These are phyloP conservation scores for Conistra vaccinii DNA, from an alignment of 2,888 invertebrate species.

Conservation along the genomic window DNA sequence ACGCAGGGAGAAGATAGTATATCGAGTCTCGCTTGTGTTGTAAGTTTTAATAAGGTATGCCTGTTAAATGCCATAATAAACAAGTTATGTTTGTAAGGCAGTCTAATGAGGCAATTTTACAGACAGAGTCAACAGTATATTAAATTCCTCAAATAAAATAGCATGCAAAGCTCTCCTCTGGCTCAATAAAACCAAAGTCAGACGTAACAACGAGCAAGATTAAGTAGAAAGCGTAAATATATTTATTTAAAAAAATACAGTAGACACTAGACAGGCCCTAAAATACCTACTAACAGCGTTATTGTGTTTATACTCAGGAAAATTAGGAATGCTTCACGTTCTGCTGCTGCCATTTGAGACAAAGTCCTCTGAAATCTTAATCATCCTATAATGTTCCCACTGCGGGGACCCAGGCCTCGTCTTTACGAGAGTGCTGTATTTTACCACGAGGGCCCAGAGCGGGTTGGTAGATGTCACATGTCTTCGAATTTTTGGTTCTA, in stretches of 20 bases:
- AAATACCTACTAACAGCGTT: background rate
- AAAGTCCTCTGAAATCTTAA: background rate
- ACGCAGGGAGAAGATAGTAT: slow-evolving; percentile 20
- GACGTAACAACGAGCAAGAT: background rate
- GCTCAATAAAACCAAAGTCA: slow-evolving; percentile 2
- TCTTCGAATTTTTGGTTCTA: no score
- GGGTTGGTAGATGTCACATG: no score
- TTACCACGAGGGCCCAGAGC: no score
- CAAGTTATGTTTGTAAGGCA: slow-evolving; percentile 14
- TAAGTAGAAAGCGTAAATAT: background rate
- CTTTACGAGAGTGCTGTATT: no score
- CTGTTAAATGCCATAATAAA: slow-evolving; percentile 17
- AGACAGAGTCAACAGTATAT: background rate
- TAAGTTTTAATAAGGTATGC: background rate
- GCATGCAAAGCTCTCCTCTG: background rate
- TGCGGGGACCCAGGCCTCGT: no score
- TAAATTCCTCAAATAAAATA: slow-evolving; percentile 14
- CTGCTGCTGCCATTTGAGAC: background rate
- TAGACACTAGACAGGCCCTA: background rate
- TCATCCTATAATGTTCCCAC: no score
- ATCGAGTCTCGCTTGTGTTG: slow-evolving; percentile 7
- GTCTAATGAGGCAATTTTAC: background rate
- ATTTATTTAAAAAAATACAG: background rate
- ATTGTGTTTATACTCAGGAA: background rate
- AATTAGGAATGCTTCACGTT: background rate